These are phyloP conservation scores for Phragmatobia fuliginosa DNA, from an alignment of 2,888 invertebrate species.

Conservation along the genomic window DNA sequence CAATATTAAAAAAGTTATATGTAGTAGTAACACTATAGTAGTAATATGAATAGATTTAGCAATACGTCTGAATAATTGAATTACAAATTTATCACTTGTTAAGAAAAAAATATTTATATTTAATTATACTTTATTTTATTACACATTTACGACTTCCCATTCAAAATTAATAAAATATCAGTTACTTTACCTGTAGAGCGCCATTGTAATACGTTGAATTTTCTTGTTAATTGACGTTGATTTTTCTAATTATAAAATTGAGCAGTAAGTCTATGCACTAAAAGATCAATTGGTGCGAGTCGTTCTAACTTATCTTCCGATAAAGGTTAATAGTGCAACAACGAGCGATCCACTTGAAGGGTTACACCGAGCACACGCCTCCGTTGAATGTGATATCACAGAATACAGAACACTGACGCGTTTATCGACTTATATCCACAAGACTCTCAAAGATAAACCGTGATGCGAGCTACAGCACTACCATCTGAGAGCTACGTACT, in stretches of 20 bases:
- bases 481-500: constrained; percentile 86
- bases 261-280: constrained; percentile 51
- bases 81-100: no score
- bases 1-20: not conserved
- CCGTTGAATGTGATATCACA: constrained; percentile 77
- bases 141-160: no score
- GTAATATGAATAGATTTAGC: no score
- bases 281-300: constrained; percentile 43
- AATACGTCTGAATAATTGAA: no score
- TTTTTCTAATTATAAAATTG: constrained; percentile 56
- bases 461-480: constrained; percentile 82
- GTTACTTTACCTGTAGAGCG: constrained; percentile 75
- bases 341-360: constrained; percentile 58
- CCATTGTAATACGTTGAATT: constrained; percentile 60
- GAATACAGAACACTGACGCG: constrained; percentile 71
- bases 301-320: constrained; percentile 57
- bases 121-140: not conserved
- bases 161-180: constrained; percentile 19
- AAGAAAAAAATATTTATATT: not conserved
- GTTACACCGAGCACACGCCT: constrained; percentile 77
- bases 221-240: no score
- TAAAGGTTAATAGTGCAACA: constrained; percentile 65
- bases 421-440: constrained; percentile 83
- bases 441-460: constrained; percentile 71
- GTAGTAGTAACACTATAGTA: not conserved